Base-by-base conservation (phyloP, 2,113 vertebrate species). In the Gavialis gangeticus region DNA sequence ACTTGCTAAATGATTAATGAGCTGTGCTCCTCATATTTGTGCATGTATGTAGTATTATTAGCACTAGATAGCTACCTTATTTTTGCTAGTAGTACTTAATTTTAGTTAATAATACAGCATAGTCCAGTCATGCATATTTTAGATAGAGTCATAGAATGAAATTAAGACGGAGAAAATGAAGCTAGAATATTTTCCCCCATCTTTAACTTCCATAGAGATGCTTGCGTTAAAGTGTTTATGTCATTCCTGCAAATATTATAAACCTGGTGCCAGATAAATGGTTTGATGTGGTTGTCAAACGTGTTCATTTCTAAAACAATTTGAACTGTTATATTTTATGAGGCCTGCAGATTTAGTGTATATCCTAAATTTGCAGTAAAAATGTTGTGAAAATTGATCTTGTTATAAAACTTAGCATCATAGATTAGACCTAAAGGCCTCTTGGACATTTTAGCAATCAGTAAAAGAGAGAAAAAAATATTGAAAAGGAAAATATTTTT, bases 301-400 rank as follows among this genome's bases (percentile, higher is more conserved):
- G 37, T 24, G 4, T 81, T 96, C 12, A 84, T 81, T 97, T 93
- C 93, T 46, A 73, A 96, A 97, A 95, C 58, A 95, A 27, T 75
- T 17, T 87, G 56, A 88, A 94, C 75, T 59, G 57, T 76, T 91
- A 8, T 85, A 66, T 71, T 94, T 95, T 91, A 84, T 89, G 81
- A 86, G 92, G 96, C 75, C 24, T 95, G 69, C 79, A 73, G 78
- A 88, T 55, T 93, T 96, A 96, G 88, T 81, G 56, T 84, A 83
- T 80, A 54, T 91, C 84, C 97, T 95, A 81, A 93, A 96, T 94
- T 73, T 87, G 55, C 76, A 88, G 76, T 80, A 93, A 94, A 97
- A 97, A 88, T 84, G 28, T 82, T 89, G 78, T 94, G 90, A 91
- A 94, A 97, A 97, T 96, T 97, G 91, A 95, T 96, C 88, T 97